Evolutionary conservation across 2,113 vertebrate genomes (phyloP).

Genomic region (Prionailurus viverrinus): DNA sequence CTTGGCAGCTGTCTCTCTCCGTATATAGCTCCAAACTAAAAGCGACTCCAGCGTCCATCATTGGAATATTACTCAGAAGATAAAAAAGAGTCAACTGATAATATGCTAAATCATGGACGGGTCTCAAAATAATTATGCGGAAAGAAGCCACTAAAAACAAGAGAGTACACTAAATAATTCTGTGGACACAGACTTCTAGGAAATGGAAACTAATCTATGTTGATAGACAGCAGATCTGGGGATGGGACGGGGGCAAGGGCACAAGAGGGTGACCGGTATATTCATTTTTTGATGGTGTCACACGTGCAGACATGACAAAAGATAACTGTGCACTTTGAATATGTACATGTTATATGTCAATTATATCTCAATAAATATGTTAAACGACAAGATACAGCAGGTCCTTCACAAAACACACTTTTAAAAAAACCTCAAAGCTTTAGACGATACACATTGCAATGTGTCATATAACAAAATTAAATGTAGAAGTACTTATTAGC

Average conservation of each 20-base stretch:
- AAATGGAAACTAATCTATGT: neutral
- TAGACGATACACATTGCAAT: neutral
- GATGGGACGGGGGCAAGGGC: neutral
- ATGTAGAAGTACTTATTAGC: neutral
- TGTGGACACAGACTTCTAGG: neutral
- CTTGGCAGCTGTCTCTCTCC: neutral
- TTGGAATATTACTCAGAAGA: neutral
- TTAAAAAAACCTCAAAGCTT: neutral
- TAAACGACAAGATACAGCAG: neutral
- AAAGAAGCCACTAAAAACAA: neutral
- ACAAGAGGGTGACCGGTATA: accelerated
- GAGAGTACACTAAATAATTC: neutral
- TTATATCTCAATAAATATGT: neutral
- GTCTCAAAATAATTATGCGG: neutral
- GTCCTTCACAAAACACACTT: neutral
- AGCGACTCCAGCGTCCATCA: neutral
- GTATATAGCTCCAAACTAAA: neutral
- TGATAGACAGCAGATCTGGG: neutral
- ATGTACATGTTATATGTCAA: neutral
- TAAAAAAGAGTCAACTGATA: neutral
- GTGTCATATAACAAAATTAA: neutral
- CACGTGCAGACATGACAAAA: neutral
- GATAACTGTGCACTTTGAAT: neutral
- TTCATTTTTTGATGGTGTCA: neutral
- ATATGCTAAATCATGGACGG: neutral